phyloP scores from a whole-genome alignment of 2,888 invertebrate genomes.

The Acronicta alni region DNA sequence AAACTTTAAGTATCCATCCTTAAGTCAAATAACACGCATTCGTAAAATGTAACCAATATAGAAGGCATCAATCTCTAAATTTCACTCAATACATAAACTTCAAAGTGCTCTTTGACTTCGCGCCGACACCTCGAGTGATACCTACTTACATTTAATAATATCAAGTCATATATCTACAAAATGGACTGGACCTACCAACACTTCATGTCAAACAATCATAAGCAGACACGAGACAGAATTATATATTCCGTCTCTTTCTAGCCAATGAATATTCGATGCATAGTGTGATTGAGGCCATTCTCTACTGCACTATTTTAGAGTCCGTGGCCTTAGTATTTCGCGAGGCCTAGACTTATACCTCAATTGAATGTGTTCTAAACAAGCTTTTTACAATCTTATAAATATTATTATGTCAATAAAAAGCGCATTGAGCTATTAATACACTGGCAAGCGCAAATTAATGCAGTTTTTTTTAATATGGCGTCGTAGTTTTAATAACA shows the following conservation, averaged over 20 bases:
- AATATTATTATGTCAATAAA: conserved; percentile 25
- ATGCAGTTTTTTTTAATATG: conserved; percentile 31
- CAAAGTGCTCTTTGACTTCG: conserved; percentile 38
- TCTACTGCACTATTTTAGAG: conserved; percentile 15
- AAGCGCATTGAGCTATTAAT: conserved; percentile 35
- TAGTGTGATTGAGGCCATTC: conserved; percentile 13
- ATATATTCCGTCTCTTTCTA: conserved; percentile 10
- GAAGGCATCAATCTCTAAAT: conserved; percentile 14
- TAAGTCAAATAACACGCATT: background rate
- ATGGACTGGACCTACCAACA: conserved; percentile 42
- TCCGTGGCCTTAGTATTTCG: conserved; percentile 21
- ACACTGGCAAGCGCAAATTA: conserved; percentile 42
- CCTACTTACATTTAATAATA: conserved; percentile 49
- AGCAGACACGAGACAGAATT: conserved; percentile 14
- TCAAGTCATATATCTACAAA: conserved; percentile 48
- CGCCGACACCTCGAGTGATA: conserved; percentile 55
- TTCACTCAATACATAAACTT: conserved; percentile 18
- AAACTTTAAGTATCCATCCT: background rate
- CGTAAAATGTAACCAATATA: background rate
- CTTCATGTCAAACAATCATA: conserved; percentile 7
- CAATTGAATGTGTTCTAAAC: conserved; percentile 31
- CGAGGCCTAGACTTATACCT: conserved; percentile 8
- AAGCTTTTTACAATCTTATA: conserved; percentile 19
- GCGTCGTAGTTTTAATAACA: conserved; percentile 27
- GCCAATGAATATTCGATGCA: conserved; percentile 7